Conservation (phyloP, 1,140 invertebrate species). For the Eriocheir sinensis region DNA sequence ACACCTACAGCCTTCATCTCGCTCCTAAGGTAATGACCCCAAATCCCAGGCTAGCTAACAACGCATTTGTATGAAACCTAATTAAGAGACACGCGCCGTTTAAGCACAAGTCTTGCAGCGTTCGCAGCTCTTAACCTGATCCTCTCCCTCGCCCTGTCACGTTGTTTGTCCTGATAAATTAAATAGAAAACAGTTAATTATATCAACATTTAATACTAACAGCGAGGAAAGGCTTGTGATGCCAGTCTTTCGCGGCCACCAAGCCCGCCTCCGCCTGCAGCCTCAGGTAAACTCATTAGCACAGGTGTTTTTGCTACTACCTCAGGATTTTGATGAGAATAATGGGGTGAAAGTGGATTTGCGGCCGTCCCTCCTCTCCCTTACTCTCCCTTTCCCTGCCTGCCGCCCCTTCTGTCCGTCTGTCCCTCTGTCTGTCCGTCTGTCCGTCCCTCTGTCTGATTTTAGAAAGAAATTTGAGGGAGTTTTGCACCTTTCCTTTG, state of each 20-base stretch:
- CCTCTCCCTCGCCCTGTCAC: conserved; percentile 38
- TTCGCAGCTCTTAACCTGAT: conserved; percentile 61
- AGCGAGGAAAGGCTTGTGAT: not conserved
- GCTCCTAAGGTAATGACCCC: conserved; percentile 55
- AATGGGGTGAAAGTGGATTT: conserved; percentile 45
- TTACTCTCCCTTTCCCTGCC: not conserved
- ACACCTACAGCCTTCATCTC: not conserved
- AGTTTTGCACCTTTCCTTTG: not conserved
- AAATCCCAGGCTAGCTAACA: conserved; percentile 69
- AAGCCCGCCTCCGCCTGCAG: not conserved
- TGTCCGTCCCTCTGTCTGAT: not conserved
- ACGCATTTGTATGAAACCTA: conserved; percentile 69
- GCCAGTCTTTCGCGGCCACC: conserved; percentile 19
- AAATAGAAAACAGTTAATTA: conserved; percentile 67
- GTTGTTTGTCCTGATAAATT: conserved; percentile 47
- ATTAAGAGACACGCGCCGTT: conserved; percentile 65
- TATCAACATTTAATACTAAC: conserved; percentile 73
- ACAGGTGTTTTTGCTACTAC: conserved; percentile 42
- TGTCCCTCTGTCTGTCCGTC: conserved; percentile 5
- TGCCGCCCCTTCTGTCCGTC: not conserved
- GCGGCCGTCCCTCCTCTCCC: not conserved
- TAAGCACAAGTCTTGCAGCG: conserved; percentile 65
- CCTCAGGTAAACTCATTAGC: conserved; percentile 44
- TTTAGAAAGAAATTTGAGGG: conserved; percentile 17
- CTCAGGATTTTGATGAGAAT: conserved; percentile 58